Base-by-base conservation (phyloP, 2,888 invertebrate species). In the Brachylomia viminalis region DNA sequence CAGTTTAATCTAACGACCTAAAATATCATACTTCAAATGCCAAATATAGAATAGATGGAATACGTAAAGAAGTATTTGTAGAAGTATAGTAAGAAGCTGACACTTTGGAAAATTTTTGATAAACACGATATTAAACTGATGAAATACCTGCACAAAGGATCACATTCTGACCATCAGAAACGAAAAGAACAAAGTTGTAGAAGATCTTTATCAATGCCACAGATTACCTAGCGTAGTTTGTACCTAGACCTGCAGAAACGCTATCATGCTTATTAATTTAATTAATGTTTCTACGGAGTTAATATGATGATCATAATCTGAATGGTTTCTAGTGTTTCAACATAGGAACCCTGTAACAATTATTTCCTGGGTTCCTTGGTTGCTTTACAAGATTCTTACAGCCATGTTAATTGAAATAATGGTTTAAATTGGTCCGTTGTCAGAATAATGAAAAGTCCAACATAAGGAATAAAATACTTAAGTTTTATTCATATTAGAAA, bases 231-330 rank as follows among this genome's bases (percentile, higher is more conserved):
- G 61, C 17, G 3, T n/a, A 13, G 33, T 77, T 82, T n/a, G 30
- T 49, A 62, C n/a, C 5, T 17, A 38, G 54, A n/a, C 13, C n/a
- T 82, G 33, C 33, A 64, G 33, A 62, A 75, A 64, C 77, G 5
- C 27, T 77, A 64, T 20, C 33, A 82, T 52, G 49, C 56, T 83
- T 58, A 38, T 49, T 83, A 64, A 83, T 78, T 64, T 27, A 77
- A 78, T 77, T 58, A 59, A 65, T 52, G 42, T 82, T 77, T 38
- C 77, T 47, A n/a, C 83, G 17, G n/a, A 83, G 23, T 33, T 56
- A 83, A 79, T 83, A 62, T 33, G 56, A 83, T 62, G 84, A 79
- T 84, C 20, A 84, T 42, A 84, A 84, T 79, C 84, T 47, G 49
- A 84, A 80, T 72, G 42, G 54, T 79, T 59, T 20, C 27, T 64